Conservation (phyloP, 2,797 vertebrate genomes). For the Poeciliopsis gracilis region DNA sequence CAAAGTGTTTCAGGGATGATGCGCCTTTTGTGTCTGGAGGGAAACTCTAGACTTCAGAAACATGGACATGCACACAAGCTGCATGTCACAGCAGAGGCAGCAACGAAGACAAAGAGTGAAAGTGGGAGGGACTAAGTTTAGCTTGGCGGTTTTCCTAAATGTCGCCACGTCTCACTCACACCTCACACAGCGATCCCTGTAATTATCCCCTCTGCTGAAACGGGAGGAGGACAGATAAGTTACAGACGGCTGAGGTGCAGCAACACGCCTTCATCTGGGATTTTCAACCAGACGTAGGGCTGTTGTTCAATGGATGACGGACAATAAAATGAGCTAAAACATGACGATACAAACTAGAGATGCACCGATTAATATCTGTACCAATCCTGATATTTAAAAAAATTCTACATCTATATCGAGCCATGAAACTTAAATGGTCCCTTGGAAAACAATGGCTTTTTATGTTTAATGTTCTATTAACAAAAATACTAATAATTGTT, state of each 20-base stretch:
- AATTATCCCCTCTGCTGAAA: slow-evolving; percentile 68
- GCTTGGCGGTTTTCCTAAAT: slow-evolving; percentile 38
- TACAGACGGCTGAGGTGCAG: neutral
- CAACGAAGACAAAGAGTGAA: slow-evolving; percentile 13
- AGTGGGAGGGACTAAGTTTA: slow-evolving; percentile 36
- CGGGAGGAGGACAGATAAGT: slow-evolving; percentile 28
- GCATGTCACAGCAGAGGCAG: slow-evolving; percentile 4
- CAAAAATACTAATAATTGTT: slow-evolving; percentile 52
- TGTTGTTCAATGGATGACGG: neutral
- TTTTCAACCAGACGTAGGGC: neutral
- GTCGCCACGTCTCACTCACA: slow-evolving; percentile 63
- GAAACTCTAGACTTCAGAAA: slow-evolving; percentile 46
- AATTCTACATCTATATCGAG: neutral
- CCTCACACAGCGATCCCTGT: slow-evolving; percentile 66
- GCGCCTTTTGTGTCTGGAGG: slow-evolving; percentile 38
- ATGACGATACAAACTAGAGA: neutral
- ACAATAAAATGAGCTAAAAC: neutral
- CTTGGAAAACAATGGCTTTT: neutral
- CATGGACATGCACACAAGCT: slow-evolving; percentile 12
- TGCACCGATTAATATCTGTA: too few species aligned
- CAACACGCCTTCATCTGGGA: slow-evolving; percentile 27
- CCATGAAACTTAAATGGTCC: neutral
- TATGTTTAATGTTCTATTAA: slow-evolving; percentile 52
- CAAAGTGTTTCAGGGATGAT: slow-evolving; percentile 54
- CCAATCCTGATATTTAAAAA: too few species aligned